Conservation (phyloP, 2,888 invertebrate genomes). For the Petrolisthes cinctipes region DNA sequence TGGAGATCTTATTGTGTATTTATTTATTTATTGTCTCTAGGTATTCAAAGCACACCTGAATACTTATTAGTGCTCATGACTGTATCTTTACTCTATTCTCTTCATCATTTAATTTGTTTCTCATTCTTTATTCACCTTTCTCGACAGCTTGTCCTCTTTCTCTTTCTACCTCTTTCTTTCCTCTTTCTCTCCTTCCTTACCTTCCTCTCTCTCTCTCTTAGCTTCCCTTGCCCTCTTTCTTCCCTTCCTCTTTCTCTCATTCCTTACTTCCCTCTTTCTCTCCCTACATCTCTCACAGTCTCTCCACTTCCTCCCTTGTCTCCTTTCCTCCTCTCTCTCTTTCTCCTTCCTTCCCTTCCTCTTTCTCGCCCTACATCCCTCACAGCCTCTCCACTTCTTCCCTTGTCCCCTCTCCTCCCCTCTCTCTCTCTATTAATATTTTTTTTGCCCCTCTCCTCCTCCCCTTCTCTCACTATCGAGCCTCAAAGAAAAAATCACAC, state of each 20-base stretch:
- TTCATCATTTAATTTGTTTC: background rate
- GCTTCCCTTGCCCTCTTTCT: background rate
- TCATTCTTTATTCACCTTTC: background rate
- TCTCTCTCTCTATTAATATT: too few relatives aligned
- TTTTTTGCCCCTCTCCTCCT: too few relatives aligned
- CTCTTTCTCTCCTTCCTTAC: conserved; percentile 25
- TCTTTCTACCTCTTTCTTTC: background rate
- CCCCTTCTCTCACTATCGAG: background rate
- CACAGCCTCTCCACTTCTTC: background rate
- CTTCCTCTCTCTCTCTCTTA: background rate
- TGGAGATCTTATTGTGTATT: too few relatives aligned
- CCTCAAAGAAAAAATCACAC: conserved; percentile 16
- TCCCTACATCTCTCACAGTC: background rate
- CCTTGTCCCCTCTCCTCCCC: background rate
- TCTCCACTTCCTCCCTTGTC: background rate
- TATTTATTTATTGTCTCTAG: too few relatives aligned
- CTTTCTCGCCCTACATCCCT: background rate
- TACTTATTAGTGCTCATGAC: background rate
- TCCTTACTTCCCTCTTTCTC: background rate
- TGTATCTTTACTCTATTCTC: background rate
- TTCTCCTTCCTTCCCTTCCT: background rate
- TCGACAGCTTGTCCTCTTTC: background rate
- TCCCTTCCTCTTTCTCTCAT: background rate
- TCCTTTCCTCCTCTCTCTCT: background rate
- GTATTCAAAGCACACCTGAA: too few relatives aligned